Evolutionary conservation across 2,888 invertebrate species (phyloP), one percentile per base, ranked within the genome.

Genomic region (Protophormia terraenovae): DNA sequence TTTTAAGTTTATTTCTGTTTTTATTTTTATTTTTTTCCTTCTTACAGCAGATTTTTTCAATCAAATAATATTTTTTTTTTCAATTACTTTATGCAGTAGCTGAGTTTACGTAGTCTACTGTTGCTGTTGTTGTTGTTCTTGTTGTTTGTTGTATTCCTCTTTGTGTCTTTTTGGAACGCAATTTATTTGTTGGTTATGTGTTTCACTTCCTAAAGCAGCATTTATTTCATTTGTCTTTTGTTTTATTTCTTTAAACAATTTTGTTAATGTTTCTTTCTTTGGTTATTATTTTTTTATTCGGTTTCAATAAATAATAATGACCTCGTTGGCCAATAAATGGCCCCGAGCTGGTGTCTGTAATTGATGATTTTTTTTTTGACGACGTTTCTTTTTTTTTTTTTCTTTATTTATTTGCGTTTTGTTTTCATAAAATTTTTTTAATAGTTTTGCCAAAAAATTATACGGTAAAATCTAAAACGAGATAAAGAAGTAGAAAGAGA

Each of bases 261-360:
- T 78, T 14, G 35, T 66, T 60, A 50, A 24, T 47, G 8, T 77
- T 72, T 84, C 47, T 64, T 60, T 66, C 10, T 66, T 45, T 24
- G 47, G 24, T 32, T 55, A n/a, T n/a, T n/a, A n/a, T n/a, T n/a
- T n/a, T 53, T 50, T 62, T 84, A 71, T 75, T 66, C 47, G 19
- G 72, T 58, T 67, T 50, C 8, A 47, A 76, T 75, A 78, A 47
- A 47, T 38, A 67, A 75, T 41, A 71, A 66, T 71, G 82, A 85
- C 82, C 85, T 85, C 82, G 64, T 79, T 75, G 78, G 75, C 85
- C 85, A 85, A 75, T 50, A 75, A 85, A 78, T 82, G 71, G 66
- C 85, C 82, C 78, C 82, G 75, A 82, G 75, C 22, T 66, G 58
- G 3, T 50, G 29, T 62, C 53, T 77, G 66, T 67, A 16, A 58